phyloP scores from a whole-genome alignment of 2,888 invertebrate genomes.

The Drosophila borealis region DNA sequence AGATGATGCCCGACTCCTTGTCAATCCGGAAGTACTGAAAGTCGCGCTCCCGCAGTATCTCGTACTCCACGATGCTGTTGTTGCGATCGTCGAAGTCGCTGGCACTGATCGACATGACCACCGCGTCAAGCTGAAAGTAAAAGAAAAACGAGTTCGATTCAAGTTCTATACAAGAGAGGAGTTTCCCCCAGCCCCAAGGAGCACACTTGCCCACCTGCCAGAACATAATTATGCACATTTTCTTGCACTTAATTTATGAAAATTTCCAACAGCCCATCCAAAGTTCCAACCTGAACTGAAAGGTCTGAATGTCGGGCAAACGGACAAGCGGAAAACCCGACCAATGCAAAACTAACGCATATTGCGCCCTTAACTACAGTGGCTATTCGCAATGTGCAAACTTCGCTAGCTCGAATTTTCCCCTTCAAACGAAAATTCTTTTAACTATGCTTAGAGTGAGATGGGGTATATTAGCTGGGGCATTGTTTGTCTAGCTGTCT shows the following conservation, averaged over 20 bases:
- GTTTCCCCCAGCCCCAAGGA: not conserved
- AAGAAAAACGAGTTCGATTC: conserved; percentile 36
- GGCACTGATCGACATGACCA: conserved; percentile 95
- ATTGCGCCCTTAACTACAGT: conserved; percentile 9
- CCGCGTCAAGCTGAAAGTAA: conserved; percentile 84
- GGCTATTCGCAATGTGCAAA: not conserved
- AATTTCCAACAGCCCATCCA: not conserved
- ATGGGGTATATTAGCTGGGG: too few species aligned
- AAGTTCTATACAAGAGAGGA: conserved; percentile 8
- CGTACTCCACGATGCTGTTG: conserved; percentile 93
- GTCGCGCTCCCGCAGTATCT: conserved; percentile 85
- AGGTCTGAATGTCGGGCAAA: not conserved
- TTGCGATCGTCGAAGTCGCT: conserved; percentile 96
- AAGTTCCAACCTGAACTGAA: conserved; percentile 10
- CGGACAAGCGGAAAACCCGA: not conserved
- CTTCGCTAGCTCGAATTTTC: not conserved
- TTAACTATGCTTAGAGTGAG: too few species aligned
- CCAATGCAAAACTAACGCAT: not conserved
- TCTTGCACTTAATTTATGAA: not conserved
- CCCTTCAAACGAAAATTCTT: too few species aligned
- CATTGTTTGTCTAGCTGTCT: too few species aligned
- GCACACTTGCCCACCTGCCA: conserved; percentile 29
- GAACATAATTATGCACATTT: conserved; percentile 57
- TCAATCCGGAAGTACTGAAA: conserved; percentile 92
- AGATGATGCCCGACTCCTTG: conserved; percentile 93